Base-by-base conservation (phyloP, 2,797 vertebrate genomes). In the Sebastes cheni region DNA sequence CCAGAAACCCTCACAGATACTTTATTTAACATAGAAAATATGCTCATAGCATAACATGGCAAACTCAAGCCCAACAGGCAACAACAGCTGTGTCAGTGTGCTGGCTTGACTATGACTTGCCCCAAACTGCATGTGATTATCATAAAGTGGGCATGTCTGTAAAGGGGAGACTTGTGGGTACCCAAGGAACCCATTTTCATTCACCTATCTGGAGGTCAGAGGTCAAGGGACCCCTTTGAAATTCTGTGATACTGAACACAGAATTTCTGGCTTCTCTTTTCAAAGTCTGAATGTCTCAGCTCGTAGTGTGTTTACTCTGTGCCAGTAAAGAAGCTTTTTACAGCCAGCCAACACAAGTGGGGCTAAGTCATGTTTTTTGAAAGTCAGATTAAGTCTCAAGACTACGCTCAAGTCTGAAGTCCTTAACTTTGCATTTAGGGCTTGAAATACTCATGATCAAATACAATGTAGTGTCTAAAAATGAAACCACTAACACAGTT, bases 301-400 rank as follows among this genome's bases (percentile, higher is more conserved):
- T 16, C 8, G 27, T 46, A 11, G 6, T 36, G 39, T 42, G 58
- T 54, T 69, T 62, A 16, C 11, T 18, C 30, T 54, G 36, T 23
- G 23, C 13, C n/a, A 32, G 3, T 50, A 58, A 65, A 59, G 8
- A 59, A 2, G 4, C 46, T 23, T 50, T 39, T 67, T 30, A 55
- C 20, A 20, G 20, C 25, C 8, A 58, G 72, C 32, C 12, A 55
- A 65, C 12, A 22, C 11, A 32, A 29, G 30, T 8, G 36, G 4
- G 8, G 20, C 25, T 4, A 52, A 22, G 7, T 16, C 42, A 18
- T 1, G 2, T 16, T 54, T 14, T n/a, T 20, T n/a, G 3, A 29
- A 29, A 30, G 23, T 64, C 32, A 79, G 29, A 58, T 58, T 34
- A 52, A 61, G 30, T 61, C 67, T 42, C 23, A 60, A 60, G 11